phyloP scores from a whole-genome alignment of 23 tunicate species.

The Styela plicata region DNA sequence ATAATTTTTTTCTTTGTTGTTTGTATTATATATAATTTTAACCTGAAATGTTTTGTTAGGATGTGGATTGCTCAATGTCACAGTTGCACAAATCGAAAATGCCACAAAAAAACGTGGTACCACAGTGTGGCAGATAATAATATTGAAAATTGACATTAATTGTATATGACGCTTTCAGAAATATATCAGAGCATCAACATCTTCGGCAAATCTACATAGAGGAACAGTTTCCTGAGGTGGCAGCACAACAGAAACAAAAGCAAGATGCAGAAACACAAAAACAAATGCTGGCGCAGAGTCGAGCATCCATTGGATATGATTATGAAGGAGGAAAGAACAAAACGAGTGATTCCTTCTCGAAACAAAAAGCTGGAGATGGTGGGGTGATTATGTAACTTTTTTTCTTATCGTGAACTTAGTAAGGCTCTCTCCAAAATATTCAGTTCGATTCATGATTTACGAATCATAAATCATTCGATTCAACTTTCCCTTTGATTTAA shows the following conservation, averaged over 20 bases:
- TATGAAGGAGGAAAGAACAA: constrained; percentile 41
- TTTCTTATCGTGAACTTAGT: neutral
- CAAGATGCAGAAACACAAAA: constrained; percentile 75
- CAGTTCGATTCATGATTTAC: no score
- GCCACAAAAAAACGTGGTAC: no score
- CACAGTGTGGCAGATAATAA: no score
- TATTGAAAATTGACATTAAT: no score
- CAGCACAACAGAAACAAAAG: constrained; percentile 44
- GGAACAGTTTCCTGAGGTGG: constrained; percentile 57
- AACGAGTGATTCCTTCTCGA: neutral
- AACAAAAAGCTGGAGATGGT: constrained; percentile 34
- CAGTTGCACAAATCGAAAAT: no score
- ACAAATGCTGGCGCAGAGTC: constrained; percentile 56
- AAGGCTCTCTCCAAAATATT: neutral
- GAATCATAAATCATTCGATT: no score
- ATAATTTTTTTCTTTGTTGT: no score
- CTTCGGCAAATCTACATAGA: constrained; percentile 57
- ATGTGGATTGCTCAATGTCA: no score
- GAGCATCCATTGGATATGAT: constrained; percentile 72
- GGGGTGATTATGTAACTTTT: constrained; percentile 26
- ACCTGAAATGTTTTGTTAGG: no score
- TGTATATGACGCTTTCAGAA: constrained; percentile 26
- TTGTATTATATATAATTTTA: no score
- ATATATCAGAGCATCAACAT: constrained; percentile 58
- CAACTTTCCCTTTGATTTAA: no score